Evolutionary conservation across 2,888 invertebrate species (phyloP), one percentile per base, ranked within the genome.

Genomic region (Nemotelus pantherinus): DNA sequence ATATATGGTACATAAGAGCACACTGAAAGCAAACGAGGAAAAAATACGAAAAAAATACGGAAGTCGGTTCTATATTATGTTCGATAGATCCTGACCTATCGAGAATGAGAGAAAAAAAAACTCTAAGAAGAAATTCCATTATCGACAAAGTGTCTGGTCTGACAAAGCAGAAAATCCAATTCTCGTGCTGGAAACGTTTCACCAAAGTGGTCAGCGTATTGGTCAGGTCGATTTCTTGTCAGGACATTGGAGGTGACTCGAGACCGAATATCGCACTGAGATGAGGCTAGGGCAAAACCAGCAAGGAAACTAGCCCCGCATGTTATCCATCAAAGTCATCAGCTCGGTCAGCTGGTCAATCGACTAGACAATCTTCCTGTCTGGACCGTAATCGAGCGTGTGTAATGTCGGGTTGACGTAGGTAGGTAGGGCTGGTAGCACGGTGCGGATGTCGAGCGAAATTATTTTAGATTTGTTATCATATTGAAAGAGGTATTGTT

Each of bases 131-230:
- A 71, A 71, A 55, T 55, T 74, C 74, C 60, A 74, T 74, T 74
- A 74, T 74, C 74, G 74, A 48, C 60, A 74, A 74, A 74, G 74
- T 74, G 74, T 74, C 74, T 74, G 60, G 44, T 63, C 60, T 60
- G 74, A 60, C 60, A 48, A 50, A 74, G 60, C 74, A 60, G 74
- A 74, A 74, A 74, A 74, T 74, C 74, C 74, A 74, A 74, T 74
- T 74, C 74, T 9, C 48, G 48, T n/a, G 9, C 45, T 57, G 3
- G 60, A 74, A 63, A n/a, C 41, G 3, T 44, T 39, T 47, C 25
- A 50, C 50, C 45, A 44, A 47, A 48, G 5, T 5, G 48, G 39
- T 6, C 9, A 47, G n/a, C 41, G 67, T 48, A 60, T 41, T 67
- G 67, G 67, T 67, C 67, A 67, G 25, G 67, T 67, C 48, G 39